These are phyloP conservation scores for Oreortyx pictus DNA, from an alignment of 2,797 vertebrate species.

Conservation along the genomic window DNA sequence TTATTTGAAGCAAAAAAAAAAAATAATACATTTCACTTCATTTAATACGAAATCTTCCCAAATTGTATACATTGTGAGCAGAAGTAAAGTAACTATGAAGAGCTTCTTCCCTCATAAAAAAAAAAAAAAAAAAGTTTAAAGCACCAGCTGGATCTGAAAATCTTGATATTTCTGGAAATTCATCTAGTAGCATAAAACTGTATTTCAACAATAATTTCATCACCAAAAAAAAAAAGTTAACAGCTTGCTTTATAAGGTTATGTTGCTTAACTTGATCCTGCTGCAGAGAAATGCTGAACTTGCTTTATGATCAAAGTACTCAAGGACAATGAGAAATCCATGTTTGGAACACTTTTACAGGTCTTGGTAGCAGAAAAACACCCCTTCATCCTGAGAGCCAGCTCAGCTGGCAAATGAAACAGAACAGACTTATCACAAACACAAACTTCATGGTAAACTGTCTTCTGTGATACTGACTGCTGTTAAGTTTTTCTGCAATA, in stretches of 20 bases:
- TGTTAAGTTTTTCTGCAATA: neutral
- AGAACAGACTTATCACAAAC: neutral
- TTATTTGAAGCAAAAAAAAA: neutral
- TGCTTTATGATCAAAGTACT: neutral
- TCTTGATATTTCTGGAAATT: neutral
- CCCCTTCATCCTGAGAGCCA: neutral
- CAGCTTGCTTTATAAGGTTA: neutral
- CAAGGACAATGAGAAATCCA: neutral
- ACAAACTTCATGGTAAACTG: neutral
- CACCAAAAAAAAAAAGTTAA: neutral
- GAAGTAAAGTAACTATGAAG: constrained; percentile 30
- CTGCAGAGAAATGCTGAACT: neutral
- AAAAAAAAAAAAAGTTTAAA: constrained; percentile 5
- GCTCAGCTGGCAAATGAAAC: neutral
- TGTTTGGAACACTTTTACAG: neutral
- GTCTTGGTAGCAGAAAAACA: neutral
- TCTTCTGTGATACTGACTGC: neutral
- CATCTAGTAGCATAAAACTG: neutral
- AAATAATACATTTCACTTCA: neutral
- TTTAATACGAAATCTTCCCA: constrained; percentile 45
- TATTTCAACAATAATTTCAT: neutral
- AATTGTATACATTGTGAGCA: neutral
- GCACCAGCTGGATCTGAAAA: neutral
- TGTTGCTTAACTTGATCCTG: neutral
- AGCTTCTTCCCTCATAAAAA: neutral